These are phyloP conservation scores for Goniozus legneri DNA, from an alignment of 1,140 invertebrate species.

Conservation along the genomic window DNA sequence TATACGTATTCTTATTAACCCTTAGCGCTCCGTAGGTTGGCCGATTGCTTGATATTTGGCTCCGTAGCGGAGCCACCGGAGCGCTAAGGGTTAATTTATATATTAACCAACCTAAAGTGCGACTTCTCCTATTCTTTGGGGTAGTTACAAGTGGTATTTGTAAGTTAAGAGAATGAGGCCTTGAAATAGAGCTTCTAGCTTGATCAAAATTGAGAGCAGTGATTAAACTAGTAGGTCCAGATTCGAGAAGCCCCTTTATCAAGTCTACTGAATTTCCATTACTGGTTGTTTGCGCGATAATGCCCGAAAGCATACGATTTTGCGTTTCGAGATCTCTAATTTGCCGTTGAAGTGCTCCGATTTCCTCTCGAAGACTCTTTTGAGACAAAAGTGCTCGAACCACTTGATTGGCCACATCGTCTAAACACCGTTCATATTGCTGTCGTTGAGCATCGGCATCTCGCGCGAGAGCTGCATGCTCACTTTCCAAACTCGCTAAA, in stretches of 20 bases:
- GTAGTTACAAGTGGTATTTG: slow-evolving; percentile 58
- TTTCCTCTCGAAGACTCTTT: slow-evolving; percentile 71
- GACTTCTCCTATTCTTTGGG: slow-evolving; percentile 45
- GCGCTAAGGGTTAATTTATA: no score
- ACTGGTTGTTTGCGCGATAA: slow-evolving; percentile 64
- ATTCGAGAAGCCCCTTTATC: slow-evolving; percentile 40
- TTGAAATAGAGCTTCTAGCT: slow-evolving; percentile 61
- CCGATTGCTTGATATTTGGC: no score
- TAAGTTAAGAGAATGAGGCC: slow-evolving; percentile 65
- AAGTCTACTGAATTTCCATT: slow-evolving; percentile 49
- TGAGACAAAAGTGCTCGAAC: slow-evolving; percentile 77
- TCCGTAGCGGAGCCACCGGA: no score
- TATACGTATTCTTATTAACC: not conserved
- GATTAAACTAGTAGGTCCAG: slow-evolving; percentile 37
- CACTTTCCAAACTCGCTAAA: slow-evolving; percentile 62
- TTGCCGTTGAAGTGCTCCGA: slow-evolving; percentile 60
- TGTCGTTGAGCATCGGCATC: slow-evolving; percentile 62
- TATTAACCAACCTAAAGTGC: slow-evolving; percentile 39
- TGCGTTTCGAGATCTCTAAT: slow-evolving; percentile 68
- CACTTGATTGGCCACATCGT: slow-evolving; percentile 76
- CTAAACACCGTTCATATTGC: slow-evolving; percentile 72
- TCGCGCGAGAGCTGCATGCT: slow-evolving; percentile 59
- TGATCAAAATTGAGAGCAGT: slow-evolving; percentile 54
- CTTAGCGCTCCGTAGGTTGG: no score
- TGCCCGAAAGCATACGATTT: slow-evolving; percentile 62